phyloP scores from a whole-genome alignment of 2,113 vertebrate genomes.

The Calypte anna region DNA sequence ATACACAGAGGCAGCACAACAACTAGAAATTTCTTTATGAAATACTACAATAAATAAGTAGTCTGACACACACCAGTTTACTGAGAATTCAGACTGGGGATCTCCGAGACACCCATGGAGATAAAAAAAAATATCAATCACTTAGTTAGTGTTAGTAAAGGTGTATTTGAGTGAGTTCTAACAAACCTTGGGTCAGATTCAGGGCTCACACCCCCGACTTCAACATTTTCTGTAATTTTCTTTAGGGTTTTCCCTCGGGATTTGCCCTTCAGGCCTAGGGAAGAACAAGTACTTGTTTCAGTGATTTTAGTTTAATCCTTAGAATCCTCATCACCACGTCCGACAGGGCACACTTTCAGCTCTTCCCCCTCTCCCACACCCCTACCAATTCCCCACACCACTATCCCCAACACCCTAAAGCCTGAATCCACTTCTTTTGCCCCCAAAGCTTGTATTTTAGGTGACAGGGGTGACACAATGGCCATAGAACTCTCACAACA shows the following conservation, averaged over 20 bases:
- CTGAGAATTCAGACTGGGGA: neutral
- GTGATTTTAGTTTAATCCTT: neutral
- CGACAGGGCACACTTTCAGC: neutral
- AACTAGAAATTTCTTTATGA: neutral
- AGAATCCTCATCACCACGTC: neutral
- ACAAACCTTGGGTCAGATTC: slow-evolving; percentile 47
- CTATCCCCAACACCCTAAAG: neutral
- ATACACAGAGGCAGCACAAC: neutral
- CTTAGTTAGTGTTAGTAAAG: rapidly evolving
- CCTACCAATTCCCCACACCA: neutral
- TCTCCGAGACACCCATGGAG: neutral
- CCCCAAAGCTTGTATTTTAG: too few relatives aligned
- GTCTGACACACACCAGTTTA: neutral
- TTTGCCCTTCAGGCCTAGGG: slow-evolving; percentile 19
- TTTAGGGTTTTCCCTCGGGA: neutral
- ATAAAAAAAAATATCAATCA: rapidly evolving
- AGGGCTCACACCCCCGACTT: neutral
- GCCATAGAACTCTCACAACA: too few relatives aligned
- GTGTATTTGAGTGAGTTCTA: neutral
- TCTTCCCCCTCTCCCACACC: neutral
- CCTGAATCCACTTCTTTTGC: neutral
- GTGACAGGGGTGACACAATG: too few relatives aligned
- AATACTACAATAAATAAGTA: neutral
- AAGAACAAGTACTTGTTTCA: neutral
- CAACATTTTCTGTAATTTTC: slow-evolving; percentile 61